Evolutionary conservation across 2,888 invertebrate species (phyloP), one percentile per base, ranked within the genome.

Genomic region (Oscheius myriophilus): DNA sequence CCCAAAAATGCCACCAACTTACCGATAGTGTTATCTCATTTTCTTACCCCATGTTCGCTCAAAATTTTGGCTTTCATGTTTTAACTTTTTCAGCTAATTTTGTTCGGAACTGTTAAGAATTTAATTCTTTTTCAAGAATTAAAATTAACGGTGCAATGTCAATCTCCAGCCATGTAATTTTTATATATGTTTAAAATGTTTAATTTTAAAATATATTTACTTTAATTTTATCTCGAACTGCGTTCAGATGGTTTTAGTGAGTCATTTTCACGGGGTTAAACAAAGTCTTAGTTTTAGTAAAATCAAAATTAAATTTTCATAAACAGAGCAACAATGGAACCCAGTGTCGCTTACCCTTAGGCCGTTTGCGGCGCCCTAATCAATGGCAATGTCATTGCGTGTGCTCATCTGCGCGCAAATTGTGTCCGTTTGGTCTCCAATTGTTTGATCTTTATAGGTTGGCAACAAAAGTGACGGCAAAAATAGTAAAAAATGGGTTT

Each of bases 321-420:
- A n/a, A n/a, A n/a, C n/a, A n/a, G 33, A 33, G 3, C 33, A 6
- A 33, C 4, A 3, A 9, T 33, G 33, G 3, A 33, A 33, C 33
- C 33, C 33, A 33, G 33, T 33, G 33, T 33, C 18, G 42, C 16
- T 42, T 46, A 59, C 45, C 11, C 45, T 59, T 59, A 59, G 59
- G 43, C 18, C 59, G 43, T 52, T 43, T 59, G 59, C 59, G 33
- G 45, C 59, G 46, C 26, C 33, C 39, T 61, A 61, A 61, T 61
- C 61, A 46, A 61, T 61, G 61, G 23, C 49, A 61, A 61, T 61
- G 46, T 49, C 61, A 61, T 61, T 61, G 46, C 61, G 49, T 61
- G 61, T 61, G 49, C 49, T 61, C 61, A 61, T 26, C 61, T 61
- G 49, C 49, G 42, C 43, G 42, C 42, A 58, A 58, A 58, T 43